These are phyloP conservation scores for Bombus balteatus DNA, from an alignment of 1,140 invertebrate genomes.

Conservation along the genomic window DNA sequence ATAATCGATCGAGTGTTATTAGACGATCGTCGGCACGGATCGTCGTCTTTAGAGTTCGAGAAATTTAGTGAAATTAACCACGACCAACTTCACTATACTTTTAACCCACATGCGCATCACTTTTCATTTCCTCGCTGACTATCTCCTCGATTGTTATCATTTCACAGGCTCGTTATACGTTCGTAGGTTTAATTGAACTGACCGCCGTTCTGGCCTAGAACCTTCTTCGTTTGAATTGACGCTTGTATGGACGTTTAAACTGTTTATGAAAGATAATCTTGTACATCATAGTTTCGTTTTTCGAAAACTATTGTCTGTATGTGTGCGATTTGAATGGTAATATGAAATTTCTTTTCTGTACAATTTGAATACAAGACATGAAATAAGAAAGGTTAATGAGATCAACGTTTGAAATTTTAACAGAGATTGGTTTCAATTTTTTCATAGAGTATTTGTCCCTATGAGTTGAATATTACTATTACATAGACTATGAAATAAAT, in stretches of 20 bases:
- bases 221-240: not conserved
- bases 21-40: conserved; percentile 54
- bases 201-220: not conserved
- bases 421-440: not conserved
- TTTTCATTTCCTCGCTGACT: conserved; percentile 6
- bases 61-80: conserved; percentile 5
- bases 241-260: not conserved
- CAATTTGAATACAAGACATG: not conserved
- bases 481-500: not conserved
- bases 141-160: not conserved
- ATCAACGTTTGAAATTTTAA: not conserved
- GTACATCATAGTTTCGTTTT: not conserved
- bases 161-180: not conserved
- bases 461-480: not conserved
- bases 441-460: not conserved
- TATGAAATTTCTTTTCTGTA: not conserved
- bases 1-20: conserved; percentile 36
- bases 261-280: not conserved
- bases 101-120: conserved; percentile 21
- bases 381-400: not conserved
- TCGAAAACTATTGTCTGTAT: not conserved
- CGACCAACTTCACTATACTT: not conserved
- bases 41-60: not conserved
- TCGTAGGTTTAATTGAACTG: not conserved
- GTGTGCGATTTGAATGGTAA: not conserved